A percentile compares a stretch with the other conserved stretches of the same genome.
Conservation (phyloP, 2,113 vertebrate genomes). For the Chlorodrepanis virens region DNA sequence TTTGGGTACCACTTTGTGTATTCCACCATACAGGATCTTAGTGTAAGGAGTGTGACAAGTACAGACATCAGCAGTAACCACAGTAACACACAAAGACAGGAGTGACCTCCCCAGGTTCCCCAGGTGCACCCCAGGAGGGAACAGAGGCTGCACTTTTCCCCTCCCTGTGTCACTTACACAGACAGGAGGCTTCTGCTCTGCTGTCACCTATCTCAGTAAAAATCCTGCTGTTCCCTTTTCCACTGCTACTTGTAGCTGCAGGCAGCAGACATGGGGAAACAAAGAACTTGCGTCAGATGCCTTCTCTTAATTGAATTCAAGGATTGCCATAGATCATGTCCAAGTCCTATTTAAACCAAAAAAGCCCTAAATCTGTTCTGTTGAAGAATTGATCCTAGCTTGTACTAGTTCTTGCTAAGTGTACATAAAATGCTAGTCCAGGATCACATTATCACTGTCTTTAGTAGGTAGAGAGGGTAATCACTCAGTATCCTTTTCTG, state of each 20-base stretch:
- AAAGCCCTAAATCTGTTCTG: background rate
- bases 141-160: background rate
- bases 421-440: background rate
- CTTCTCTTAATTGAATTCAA: background rate
- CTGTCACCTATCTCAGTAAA: background rate
- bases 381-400: background rate
- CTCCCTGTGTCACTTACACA: background rate
- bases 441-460: background rate
- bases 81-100: fast-evolving
- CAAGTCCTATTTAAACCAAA: background rate
- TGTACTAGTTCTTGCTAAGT: background rate
- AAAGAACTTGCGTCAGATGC: background rate
- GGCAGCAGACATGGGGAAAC: background rate
- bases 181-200: background rate
- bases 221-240: background rate
- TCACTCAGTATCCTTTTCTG: background rate
- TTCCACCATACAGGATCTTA: background rate
- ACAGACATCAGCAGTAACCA: background rate
- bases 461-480: background rate
- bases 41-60: background rate
- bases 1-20: background rate
- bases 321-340: background rate
- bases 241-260: background rate
- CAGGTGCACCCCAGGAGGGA: background rate
- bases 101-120: background rate